phyloP scores from a whole-genome alignment of 1,140 invertebrate species.

The Ceratina australensis region DNA sequence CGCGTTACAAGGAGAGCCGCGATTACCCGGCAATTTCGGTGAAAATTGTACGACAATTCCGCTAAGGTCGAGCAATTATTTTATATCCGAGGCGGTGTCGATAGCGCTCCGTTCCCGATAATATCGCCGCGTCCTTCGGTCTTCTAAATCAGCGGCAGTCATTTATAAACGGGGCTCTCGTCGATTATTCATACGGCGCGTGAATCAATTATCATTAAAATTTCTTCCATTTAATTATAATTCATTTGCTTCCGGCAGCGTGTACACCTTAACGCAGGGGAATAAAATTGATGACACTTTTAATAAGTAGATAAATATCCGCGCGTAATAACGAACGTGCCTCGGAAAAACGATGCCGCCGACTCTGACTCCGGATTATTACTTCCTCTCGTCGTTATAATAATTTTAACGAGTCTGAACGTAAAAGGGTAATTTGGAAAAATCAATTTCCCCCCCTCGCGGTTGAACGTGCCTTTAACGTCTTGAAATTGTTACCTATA shows the following conservation, averaged over 20 bases:
- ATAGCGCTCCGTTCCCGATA: background rate
- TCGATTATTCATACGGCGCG: constrained; percentile 1
- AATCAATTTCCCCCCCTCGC: background rate
- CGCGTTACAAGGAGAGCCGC: no score
- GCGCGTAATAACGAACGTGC: background rate
- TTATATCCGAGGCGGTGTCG: background rate
- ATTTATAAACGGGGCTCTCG: constrained; percentile 5
- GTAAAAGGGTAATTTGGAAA: no score
- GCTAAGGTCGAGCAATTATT: background rate
- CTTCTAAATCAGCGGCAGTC: constrained; percentile 1
- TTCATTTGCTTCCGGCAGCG: constrained; percentile 21
- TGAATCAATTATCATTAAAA: constrained; percentile 39
- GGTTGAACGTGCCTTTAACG: no score
- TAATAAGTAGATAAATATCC: constrained; percentile 16
- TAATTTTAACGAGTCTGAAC: background rate
- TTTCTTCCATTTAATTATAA: constrained; percentile 28
- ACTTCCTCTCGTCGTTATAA: background rate
- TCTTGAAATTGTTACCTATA: background rate
- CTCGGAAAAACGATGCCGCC: background rate
- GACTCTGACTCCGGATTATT: background rate
- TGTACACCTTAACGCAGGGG: constrained; percentile 10
- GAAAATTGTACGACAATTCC: constrained; percentile 1
- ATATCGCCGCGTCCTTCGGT: constrained; percentile 4
- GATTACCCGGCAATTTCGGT: background rate
- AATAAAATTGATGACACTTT: constrained; percentile 25